Evolutionary conservation across 2,113 vertebrate species (phyloP), one percentile per base, ranked within the genome.

Genomic region (Urocitellus parryii): DNA sequence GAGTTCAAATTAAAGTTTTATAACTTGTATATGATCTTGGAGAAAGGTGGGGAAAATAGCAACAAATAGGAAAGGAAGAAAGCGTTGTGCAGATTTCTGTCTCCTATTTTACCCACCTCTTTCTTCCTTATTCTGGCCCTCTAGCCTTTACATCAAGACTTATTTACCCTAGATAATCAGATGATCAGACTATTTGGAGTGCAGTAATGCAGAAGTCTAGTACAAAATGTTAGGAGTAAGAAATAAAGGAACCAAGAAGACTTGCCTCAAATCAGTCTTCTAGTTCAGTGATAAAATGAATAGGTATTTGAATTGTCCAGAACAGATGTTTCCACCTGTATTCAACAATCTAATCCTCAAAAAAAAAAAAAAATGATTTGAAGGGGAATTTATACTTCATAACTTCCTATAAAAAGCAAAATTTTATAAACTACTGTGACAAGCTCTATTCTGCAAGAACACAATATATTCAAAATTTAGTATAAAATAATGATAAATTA

Each of bases 331-430:
- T 72, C 2, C 4, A 32, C 56, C 76, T 78, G 0, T 42, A 84
- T 76, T n/a, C 18, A 37, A 86, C 3, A 89, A 95, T 25, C 61
- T 73, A 96, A 94, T 95, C 58, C 70, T 56, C 8, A 85, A 82
- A 90, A 39, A 39, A 39, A 39, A 93, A 45, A 39, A 90, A 81
- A 39, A 95, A 85, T 29, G 86, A 94, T 89, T 0, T 76, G 22
- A 92, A 92, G n/a, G 27, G 7, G 20, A 14, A 37, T 61, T 92
- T 85, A 81, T 7, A 88, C 7, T 84, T 87, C 32, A 92, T 95
- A 80, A 81, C 95, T 88, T 94, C n/a, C 34, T 77, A 94, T n/a
- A 80, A 89, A 96, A 94, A 90, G 34, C 4, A 65, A 88, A 78
- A 83, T 92, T 90, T 27, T 51, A 86, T 70, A 42, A 93, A 96